Percentiles rank a stretch among this genome's conserved stretches.
phyloP scores from a whole-genome alignment of 2,797 vertebrate species.

The Sylvia borin region DNA sequence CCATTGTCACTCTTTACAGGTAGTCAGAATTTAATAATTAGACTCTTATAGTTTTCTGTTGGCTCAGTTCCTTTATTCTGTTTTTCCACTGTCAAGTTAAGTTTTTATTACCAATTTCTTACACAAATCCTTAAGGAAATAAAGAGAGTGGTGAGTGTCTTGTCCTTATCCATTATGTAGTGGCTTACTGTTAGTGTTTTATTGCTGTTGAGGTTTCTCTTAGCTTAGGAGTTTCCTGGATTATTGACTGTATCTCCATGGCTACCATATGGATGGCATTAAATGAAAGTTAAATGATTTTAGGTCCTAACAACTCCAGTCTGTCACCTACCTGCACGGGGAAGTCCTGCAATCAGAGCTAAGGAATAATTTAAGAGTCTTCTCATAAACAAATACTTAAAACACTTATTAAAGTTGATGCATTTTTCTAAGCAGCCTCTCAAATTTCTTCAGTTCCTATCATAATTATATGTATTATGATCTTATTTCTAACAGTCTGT shows the following conservation, averaged over 20 bases:
- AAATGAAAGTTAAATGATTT: neutral
- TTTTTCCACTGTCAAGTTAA: neutral
- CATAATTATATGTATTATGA: neutral
- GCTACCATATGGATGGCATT: neutral
- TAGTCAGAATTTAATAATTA: neutral
- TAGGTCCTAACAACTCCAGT: neutral
- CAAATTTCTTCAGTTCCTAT: neutral
- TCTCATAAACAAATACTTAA: neutral
- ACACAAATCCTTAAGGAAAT: neutral
- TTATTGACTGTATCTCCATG: neutral
- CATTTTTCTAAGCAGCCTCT: neutral
- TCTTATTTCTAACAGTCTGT: neutral
- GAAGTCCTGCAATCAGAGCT: neutral
- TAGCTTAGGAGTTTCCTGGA: neutral
- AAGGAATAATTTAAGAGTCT: neutral
- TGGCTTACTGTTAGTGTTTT: neutral
- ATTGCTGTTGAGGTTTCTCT: neutral
- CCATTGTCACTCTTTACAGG: neutral
- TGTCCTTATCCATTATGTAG: neutral
- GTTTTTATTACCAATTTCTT: neutral
- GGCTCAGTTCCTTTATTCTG: neutral
- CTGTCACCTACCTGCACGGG: neutral
- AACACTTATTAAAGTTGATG: neutral
- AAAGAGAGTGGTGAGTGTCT: neutral
- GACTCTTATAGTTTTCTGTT: neutral